phyloP scores from a whole-genome alignment of 2,113 vertebrate genomes.

The Spilogale gracilis region DNA sequence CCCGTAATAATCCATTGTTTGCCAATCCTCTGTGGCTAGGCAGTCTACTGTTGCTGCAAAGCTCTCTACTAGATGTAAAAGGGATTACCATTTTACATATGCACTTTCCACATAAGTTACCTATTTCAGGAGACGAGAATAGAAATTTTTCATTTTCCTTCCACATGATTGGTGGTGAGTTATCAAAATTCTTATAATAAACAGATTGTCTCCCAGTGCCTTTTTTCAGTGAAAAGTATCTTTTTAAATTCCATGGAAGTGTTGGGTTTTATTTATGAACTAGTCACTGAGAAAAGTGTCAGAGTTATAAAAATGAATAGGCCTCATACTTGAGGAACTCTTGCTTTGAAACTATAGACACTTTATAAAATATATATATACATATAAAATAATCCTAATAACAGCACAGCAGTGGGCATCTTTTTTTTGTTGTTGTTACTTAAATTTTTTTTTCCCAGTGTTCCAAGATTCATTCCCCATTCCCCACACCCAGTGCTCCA shows the following conservation, averaged over 20 bases:
- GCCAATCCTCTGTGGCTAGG: neutral
- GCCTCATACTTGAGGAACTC: neutral
- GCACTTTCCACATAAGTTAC: neutral
- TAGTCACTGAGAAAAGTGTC: neutral
- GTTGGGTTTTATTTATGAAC: slow-evolving; percentile 34
- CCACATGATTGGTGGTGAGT: neutral
- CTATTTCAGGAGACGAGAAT: neutral
- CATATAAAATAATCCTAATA: neutral
- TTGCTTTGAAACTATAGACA: neutral
- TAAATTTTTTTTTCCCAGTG: no score
- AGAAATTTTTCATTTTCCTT: slow-evolving; percentile 1
- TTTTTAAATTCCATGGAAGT: neutral
- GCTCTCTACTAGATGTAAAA: neutral
- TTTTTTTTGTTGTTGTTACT: no score
- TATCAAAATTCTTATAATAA: slow-evolving; percentile 3
- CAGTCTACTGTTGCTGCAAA: neutral
- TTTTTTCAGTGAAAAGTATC: neutral
- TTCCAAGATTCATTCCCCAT: no score
- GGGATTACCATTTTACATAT: neutral
- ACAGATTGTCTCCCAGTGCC: neutral
- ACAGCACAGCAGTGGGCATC: no score
- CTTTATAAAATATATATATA: neutral
- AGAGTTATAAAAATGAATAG: slow-evolving; percentile 41
- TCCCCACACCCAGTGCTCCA: no score
- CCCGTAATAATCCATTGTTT: neutral